phyloP scores from a whole-genome alignment of 92 coral and sea anemone genomes.

The Umimayanthus chanpuru region DNA sequence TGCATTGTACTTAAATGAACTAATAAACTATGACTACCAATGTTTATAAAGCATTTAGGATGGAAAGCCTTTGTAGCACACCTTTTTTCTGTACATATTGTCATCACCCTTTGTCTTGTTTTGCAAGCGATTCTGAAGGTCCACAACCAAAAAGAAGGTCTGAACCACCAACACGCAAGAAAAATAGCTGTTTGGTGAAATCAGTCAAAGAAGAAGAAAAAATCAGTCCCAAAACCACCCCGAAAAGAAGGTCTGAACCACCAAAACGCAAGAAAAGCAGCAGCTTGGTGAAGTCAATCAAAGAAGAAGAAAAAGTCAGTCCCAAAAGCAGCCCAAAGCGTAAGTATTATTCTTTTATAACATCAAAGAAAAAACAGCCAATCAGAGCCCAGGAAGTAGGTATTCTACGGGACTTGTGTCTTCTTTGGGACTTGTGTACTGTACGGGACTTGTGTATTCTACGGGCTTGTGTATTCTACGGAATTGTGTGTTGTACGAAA shows the following conservation, averaged over 20 bases:
- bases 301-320: background rate
- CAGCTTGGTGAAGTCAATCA: background rate
- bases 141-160: background rate
- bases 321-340: background rate
- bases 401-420: too few relatives aligned
- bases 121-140: slow-evolving; percentile 13
- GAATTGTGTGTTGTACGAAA: too few relatives aligned
- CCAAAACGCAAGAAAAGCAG: background rate
- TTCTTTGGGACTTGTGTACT: too few relatives aligned
- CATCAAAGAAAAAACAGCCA: background rate
- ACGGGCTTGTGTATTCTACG: too few relatives aligned
- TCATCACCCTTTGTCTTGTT: background rate
- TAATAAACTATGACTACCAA: too few relatives aligned
- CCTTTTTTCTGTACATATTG: too few relatives aligned
- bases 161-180: background rate
- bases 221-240: background rate
- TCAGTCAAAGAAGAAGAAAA: background rate
- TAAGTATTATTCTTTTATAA: background rate
- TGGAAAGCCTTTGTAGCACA: too few relatives aligned
- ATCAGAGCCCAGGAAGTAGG: background rate
- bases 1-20: too few relatives aligned
- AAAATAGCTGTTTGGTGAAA: background rate
- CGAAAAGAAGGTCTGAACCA: background rate
- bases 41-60: too few relatives aligned
- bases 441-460: too few relatives aligned